A percentile compares a stretch with the other conserved stretches of the same genome.
These are phyloP conservation scores for Drosophila simulans DNA, from an alignment of 1,140 invertebrate genomes.

Conservation along the genomic window DNA sequence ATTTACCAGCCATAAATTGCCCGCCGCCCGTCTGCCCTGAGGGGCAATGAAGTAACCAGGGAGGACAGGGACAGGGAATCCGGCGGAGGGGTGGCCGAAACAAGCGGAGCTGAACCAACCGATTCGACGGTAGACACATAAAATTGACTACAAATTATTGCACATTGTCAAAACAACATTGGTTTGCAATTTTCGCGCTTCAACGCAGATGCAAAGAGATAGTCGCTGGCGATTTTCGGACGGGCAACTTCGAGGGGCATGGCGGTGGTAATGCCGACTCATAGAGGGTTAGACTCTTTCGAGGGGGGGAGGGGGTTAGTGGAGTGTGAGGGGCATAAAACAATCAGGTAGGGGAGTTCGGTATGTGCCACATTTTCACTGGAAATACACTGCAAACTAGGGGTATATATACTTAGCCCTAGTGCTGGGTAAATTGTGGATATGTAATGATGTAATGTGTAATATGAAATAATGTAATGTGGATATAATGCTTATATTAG, in stretches of 20 bases:
- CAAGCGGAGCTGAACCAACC: constrained; percentile 68
- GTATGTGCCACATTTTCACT: neutral
- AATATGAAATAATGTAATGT: no score
- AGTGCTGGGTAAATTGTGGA: neutral
- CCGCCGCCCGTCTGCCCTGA: constrained; percentile 51
- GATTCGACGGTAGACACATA: constrained; percentile 77
- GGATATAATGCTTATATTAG: no score
- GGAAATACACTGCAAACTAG: constrained; percentile 30
- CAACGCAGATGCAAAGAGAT: constrained; percentile 71
- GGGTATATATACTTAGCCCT: constrained; percentile 1
- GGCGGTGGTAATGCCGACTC: constrained; percentile 9
- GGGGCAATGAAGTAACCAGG: constrained; percentile 14
- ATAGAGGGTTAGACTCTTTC: neutral
- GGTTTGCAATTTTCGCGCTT: constrained; percentile 82
- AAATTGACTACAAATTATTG: constrained; percentile 83
- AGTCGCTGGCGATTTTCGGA: constrained; percentile 21
- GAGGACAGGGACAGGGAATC: neutral
- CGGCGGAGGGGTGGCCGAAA: constrained; percentile 30
- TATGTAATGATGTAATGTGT: no score
- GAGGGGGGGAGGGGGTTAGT: neutral
- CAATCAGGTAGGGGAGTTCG: constrained; percentile 40
- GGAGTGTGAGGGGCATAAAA: constrained; percentile 9
- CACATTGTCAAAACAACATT: constrained; percentile 82
- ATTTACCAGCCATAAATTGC: constrained; percentile 80
- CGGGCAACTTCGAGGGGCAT: neutral